Conservation (phyloP, 2,113 vertebrate genomes). For the Martes martes region DNA sequence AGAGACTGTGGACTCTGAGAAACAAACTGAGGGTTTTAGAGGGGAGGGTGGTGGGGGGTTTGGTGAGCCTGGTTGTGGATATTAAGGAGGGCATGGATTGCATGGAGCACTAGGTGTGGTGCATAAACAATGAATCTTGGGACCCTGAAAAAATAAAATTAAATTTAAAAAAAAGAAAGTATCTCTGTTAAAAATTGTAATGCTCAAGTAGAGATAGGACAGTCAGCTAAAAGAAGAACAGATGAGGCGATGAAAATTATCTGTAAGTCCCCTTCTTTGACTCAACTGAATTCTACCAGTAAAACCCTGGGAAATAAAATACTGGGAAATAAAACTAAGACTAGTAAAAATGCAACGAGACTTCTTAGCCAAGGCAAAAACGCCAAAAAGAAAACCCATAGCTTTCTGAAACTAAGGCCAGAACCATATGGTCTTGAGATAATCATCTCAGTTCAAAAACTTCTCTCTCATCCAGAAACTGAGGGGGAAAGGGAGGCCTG, state of each 20-base stretch:
- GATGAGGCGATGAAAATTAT: neutral
- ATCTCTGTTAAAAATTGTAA: neutral
- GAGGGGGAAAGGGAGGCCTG: neutral
- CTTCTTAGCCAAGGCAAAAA: neutral
- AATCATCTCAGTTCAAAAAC: neutral
- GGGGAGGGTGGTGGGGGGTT: too few species aligned
- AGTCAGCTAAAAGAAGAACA: neutral
- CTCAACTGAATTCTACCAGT: neutral
- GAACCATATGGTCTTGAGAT: fast-evolving
- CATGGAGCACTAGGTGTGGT: too few species aligned
- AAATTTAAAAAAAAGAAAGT: too few species aligned
- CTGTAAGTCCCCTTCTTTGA: neutral
- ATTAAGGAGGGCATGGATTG: too few species aligned
- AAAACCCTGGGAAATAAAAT: neutral
- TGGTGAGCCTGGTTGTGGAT: too few species aligned
- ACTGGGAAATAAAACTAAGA: neutral
- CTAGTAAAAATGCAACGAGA: neutral
- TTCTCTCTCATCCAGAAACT: neutral
- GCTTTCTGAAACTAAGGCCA: neutral
- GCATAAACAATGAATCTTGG: too few species aligned
- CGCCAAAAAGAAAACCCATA: neutral
- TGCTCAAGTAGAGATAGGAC: neutral
- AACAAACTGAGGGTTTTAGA: too few species aligned
- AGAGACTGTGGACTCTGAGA: too few species aligned
- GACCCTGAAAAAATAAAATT: too few species aligned